A percentile compares a stretch with the other conserved stretches of the same genome.
phyloP scores from a whole-genome alignment of 1,140 invertebrate genomes.

The Monochamus saltuarius region DNA sequence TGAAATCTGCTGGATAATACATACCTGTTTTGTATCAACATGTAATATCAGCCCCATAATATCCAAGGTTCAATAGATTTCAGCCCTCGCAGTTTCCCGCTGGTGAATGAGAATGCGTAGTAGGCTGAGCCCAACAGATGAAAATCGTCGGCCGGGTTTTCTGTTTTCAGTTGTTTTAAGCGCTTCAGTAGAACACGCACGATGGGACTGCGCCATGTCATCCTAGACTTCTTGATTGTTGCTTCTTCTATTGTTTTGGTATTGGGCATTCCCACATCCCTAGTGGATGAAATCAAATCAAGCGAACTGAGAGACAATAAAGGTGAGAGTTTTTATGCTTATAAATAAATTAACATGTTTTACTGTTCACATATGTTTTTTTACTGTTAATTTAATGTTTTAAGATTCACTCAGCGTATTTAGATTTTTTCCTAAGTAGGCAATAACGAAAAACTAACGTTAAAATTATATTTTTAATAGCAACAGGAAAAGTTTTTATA shows the following conservation, averaged over 20 bases:
- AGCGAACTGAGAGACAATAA: slow-evolving; percentile 41
- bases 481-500: too few species aligned
- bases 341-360: neutral
- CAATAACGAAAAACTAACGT: too few species aligned
- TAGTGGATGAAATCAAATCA: slow-evolving; percentile 43
- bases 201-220: slow-evolving; percentile 24
- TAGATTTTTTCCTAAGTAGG: too few species aligned
- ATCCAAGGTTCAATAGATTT: neutral
- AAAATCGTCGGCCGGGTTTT: slow-evolving; percentile 32
- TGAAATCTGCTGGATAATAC: too few species aligned
- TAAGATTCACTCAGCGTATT: too few species aligned
- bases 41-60: too few species aligned
- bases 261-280: slow-evolving; percentile 37
- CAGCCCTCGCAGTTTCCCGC: neutral
- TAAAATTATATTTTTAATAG: too few species aligned
- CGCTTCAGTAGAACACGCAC: slow-evolving; percentile 17
- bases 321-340: slow-evolving; percentile 30
- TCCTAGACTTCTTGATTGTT: slow-evolving; percentile 17
- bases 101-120: slow-evolving; percentile 25
- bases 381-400: too few species aligned
- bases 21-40: too few species aligned
- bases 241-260: slow-evolving; percentile 20
- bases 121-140: slow-evolving; percentile 26
- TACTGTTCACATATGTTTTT: too few species aligned
- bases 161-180: slow-evolving; percentile 38